phyloP scores from a whole-genome alignment of 2,888 invertebrate species.

The Drosophila pullipes region DNA sequence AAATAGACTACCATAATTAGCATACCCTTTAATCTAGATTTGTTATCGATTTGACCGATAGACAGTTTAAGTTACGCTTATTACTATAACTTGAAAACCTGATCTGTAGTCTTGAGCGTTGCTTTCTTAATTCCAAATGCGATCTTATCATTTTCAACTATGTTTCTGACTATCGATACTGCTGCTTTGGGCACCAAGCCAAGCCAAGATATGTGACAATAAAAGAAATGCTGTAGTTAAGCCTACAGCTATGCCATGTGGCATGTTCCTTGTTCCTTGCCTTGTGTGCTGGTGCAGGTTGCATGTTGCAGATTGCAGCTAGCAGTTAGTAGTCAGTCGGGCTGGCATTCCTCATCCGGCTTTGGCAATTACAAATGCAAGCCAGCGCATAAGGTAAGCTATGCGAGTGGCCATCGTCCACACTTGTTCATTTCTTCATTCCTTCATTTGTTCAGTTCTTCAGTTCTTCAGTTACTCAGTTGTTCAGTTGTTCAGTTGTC shows the following conservation, averaged over 20 bases:
- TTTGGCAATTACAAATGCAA: slow-evolving; percentile 72
- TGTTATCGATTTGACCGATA: background rate
- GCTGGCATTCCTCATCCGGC: slow-evolving; percentile 69
- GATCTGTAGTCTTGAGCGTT: background rate
- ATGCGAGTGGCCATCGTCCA: slow-evolving; percentile 44
- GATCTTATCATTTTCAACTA: slow-evolving; percentile 6
- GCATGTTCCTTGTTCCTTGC: slow-evolving; percentile 50
- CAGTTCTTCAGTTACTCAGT: background rate
- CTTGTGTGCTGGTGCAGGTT: slow-evolving; percentile 4
- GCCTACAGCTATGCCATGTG: slow-evolving; percentile 38
- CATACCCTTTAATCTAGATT: background rate
- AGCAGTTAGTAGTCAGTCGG: slow-evolving; percentile 1
- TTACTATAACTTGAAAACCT: background rate
- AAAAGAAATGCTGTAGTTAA: slow-evolving; percentile 32
- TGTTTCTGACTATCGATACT: slow-evolving; percentile 5
- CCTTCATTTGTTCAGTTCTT: background rate
- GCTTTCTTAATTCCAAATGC: background rate
- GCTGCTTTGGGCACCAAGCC: background rate
- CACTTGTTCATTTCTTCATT: slow-evolving; percentile 1
- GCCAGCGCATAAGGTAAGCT: slow-evolving; percentile 63
- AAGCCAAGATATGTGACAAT: slow-evolving; percentile 7
- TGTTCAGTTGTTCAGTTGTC: slow-evolving; percentile 50
- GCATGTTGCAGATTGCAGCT: background rate
- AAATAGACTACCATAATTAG: background rate
- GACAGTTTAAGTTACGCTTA: background rate